These are phyloP conservation scores for Fabriciana adippe DNA, from an alignment of 2,888 invertebrate species.

Conservation along the genomic window DNA sequence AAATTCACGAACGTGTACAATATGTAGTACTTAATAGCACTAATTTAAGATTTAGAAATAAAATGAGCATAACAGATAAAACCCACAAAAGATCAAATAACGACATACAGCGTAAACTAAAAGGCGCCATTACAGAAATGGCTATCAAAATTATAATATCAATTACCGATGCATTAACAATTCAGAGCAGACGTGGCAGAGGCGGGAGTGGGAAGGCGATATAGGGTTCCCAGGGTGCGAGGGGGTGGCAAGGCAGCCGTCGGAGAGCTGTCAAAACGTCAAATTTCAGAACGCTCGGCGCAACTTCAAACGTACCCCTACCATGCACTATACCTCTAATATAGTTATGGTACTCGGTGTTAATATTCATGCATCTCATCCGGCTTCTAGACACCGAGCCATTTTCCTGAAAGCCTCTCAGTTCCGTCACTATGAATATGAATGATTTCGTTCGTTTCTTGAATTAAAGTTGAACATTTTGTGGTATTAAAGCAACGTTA, in stretches of 20 bases:
- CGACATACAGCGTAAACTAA: slow-evolving; percentile 55
- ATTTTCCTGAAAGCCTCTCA: slow-evolving; percentile 78
- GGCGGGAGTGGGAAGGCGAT: slow-evolving; percentile 72
- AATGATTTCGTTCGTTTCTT: slow-evolving; percentile 76
- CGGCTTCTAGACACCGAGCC: slow-evolving; percentile 71
- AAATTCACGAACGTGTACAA: too few species aligned
- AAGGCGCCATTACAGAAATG: slow-evolving; percentile 64
- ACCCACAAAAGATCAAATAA: slow-evolving; percentile 33
- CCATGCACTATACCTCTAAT: slow-evolving; percentile 74
- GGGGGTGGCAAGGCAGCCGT: slow-evolving; percentile 69
- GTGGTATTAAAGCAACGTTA: slow-evolving; percentile 12
- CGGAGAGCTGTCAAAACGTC: slow-evolving; percentile 83
- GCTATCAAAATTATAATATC: slow-evolving; percentile 80
- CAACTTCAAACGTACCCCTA: slow-evolving; percentile 81
- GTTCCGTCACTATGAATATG: slow-evolving; percentile 75
- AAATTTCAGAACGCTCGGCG: slow-evolving; percentile 81
- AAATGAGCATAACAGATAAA: background rate
- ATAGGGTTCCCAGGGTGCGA: slow-evolving; percentile 49
- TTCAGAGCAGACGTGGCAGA: slow-evolving; percentile 80
- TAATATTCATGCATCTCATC: slow-evolving; percentile 82
- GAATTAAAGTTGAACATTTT: slow-evolving; percentile 62
- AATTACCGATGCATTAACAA: slow-evolving; percentile 82
- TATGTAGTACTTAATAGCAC: background rate
- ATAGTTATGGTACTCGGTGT: slow-evolving; percentile 76
- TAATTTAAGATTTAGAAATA: background rate